Conservation (phyloP, 2,113 vertebrate species). For the Melanotaenia duboulayi region DNA sequence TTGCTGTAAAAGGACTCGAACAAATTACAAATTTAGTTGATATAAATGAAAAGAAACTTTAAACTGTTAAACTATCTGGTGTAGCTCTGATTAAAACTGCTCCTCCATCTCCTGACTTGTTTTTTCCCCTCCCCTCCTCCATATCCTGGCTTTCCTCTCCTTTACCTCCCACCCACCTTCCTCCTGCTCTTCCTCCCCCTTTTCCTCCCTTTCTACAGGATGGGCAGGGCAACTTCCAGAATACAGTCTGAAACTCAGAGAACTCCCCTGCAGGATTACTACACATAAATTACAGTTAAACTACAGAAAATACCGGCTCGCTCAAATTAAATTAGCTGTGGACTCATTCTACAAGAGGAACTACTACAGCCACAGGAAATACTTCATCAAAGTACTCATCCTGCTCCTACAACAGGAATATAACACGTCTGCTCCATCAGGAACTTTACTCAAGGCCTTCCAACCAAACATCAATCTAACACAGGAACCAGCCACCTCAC, state of each 20-base stretch:
- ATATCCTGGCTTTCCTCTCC: constrained; percentile 39
- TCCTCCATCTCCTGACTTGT: constrained; percentile 35
- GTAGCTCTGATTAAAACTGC: constrained; percentile 31
- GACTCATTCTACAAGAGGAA: constrained; percentile 8
- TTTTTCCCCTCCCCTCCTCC: constrained; percentile 46
- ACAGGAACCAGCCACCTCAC: constrained; percentile 3
- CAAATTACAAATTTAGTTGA: too few relatives aligned
- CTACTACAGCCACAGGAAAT: constrained; percentile 12
- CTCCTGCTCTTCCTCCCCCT: constrained; percentile 55
- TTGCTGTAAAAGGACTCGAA: too few relatives aligned
- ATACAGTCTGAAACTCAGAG: constrained; percentile 61
- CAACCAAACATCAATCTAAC: neutral
- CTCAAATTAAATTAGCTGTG: neutral
- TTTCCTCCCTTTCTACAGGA: constrained; percentile 69
- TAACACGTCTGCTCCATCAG: neutral
- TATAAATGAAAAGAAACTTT: too few relatives aligned
- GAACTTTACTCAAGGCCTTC: neutral
- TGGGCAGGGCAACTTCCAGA: constrained; percentile 75
- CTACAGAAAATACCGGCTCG: neutral
- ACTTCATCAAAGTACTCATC: neutral
- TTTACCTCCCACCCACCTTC: constrained; percentile 51
- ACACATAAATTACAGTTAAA: constrained; percentile 2
- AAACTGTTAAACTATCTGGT: constrained; percentile 33
- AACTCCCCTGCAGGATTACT: constrained; percentile 36
- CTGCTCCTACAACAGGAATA: constrained; percentile 8